Evolutionary conservation across 2,113 vertebrate species (phyloP).

Genomic region (Xyrauchen texanus): DNA sequence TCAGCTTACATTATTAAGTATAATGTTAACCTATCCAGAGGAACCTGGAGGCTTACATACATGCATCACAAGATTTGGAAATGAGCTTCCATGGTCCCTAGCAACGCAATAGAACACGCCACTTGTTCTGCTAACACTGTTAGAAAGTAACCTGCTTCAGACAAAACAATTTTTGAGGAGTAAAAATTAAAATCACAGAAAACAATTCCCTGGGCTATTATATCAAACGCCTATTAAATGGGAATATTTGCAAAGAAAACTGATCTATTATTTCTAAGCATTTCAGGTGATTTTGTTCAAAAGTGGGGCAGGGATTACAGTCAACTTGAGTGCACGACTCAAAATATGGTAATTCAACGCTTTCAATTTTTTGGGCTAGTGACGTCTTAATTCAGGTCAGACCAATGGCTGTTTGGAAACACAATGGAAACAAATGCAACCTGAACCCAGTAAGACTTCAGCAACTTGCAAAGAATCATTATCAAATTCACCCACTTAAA

Average conservation of each 20-base stretch:
- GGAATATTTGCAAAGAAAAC: slow-evolving; percentile 65
- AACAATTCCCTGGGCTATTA: slow-evolving; percentile 52
- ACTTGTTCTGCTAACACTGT: slow-evolving; percentile 80
- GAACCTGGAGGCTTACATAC: slow-evolving; percentile 66
- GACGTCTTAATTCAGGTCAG: not conserved
- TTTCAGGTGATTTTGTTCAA: slow-evolving; percentile 51
- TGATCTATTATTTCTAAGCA: slow-evolving; percentile 50
- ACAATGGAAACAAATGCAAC: slow-evolving; percentile 8
- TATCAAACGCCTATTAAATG: slow-evolving; percentile 38
- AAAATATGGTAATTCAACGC: not conserved
- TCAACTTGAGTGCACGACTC: not conserved
- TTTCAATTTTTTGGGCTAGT: slow-evolving; percentile 12
- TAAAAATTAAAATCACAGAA: slow-evolving; percentile 49
- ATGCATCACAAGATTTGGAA: slow-evolving; percentile 61
- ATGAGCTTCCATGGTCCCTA: slow-evolving; percentile 67
- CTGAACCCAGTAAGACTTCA: not conserved
- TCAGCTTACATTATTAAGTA: slow-evolving; percentile 73
- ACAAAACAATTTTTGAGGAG: slow-evolving; percentile 62
- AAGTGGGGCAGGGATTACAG: slow-evolving; percentile 24
- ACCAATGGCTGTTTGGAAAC: not conserved
- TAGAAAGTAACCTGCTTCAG: slow-evolving; percentile 71
- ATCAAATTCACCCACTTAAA: slow-evolving; percentile 32
- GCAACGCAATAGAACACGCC: slow-evolving; percentile 64
- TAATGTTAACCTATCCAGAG: slow-evolving; percentile 70
- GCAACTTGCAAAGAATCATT: not conserved